These are phyloP conservation scores for Nothura maculosa DNA, from an alignment of 2,797 vertebrate species.

Conservation along the genomic window DNA sequence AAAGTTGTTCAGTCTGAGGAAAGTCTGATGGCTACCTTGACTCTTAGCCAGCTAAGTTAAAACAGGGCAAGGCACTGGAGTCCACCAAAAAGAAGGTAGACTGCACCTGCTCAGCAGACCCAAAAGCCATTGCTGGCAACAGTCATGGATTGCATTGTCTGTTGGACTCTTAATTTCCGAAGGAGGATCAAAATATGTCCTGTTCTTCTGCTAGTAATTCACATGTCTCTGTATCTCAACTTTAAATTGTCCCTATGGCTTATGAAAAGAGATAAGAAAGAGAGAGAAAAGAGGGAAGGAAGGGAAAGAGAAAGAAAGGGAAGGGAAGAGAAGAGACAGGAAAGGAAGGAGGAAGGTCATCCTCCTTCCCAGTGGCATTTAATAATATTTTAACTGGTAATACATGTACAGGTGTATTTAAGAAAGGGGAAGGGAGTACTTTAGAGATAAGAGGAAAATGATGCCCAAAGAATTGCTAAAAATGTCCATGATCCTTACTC, in stretches of 20 bases:
- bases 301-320: not conserved
- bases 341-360: not conserved
- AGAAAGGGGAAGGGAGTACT: not conserved
- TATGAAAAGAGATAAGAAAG: no score
- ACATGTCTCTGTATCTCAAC: not conserved
- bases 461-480: not conserved
- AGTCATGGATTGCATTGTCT: not conserved
- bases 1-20: not conserved
- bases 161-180: not conserved
- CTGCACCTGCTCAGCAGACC: not conserved
- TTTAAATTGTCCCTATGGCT: not conserved
- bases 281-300: not conserved
- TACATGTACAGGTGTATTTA: not conserved
- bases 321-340: not conserved
- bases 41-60: not conserved
- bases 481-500: not conserved
- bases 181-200: not conserved
- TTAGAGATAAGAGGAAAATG: not conserved
- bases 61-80: not conserved
- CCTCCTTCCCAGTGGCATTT: not conserved
- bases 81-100: slow-evolving; percentile 10
- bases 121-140: not conserved
- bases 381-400: not conserved
- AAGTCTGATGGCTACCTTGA: not conserved
- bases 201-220: not conserved